Evolutionary conservation across 2,888 invertebrate genomes (phyloP).

Genomic region (Tubiluchus corallicola): DNA sequence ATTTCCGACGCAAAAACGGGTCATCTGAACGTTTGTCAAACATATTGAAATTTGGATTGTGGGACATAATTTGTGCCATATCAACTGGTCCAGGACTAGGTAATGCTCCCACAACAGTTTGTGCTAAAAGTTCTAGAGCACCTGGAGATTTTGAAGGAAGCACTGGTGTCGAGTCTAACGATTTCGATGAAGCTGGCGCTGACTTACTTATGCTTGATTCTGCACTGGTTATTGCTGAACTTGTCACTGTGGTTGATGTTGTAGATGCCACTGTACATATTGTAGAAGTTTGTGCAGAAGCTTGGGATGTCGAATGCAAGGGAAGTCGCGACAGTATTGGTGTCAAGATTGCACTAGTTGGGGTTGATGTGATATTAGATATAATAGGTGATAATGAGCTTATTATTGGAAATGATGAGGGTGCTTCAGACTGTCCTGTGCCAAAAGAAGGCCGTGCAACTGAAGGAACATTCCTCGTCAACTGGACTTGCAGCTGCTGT

Average conservation of each 20-base stretch:
- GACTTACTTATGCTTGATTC: no score
- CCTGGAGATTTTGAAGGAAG: conserved; percentile 50
- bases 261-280: no score
- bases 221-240: no score
- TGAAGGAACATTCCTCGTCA: conserved; percentile 28
- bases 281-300: no score
- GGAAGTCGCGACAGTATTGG: no score
- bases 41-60: background rate
- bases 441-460: no score
- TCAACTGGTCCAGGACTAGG: conserved; percentile 73
- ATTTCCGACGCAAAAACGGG: conserved; percentile 81
- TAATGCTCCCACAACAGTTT: conserved; percentile 74
- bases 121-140: conserved; percentile 40
- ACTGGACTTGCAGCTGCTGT: conserved; percentile 74
- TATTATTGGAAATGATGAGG: background rate
- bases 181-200: background rate
- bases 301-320: no score
- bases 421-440: no score
- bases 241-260: no score
- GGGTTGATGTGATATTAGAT: conserved; percentile 10
- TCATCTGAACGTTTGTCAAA: conserved; percentile 36
- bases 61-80: no score
- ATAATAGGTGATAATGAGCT: background rate
- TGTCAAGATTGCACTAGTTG: conserved; percentile 16
- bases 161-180: conserved; percentile 37